phyloP scores from a whole-genome alignment of 2,113 vertebrate genomes.

The Tupaia tana region DNA sequence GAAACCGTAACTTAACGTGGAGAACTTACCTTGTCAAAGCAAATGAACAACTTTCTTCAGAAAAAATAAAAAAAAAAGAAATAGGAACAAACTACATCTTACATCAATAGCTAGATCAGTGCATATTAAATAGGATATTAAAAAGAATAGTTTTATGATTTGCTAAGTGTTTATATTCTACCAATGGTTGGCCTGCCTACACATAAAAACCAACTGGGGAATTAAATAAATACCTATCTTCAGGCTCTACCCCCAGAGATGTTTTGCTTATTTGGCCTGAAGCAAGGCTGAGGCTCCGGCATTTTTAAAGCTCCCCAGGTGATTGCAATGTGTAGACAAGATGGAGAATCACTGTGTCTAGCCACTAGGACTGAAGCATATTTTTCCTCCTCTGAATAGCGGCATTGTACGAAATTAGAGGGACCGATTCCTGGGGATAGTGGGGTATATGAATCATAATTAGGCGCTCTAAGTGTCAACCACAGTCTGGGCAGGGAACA shows the following conservation, averaged over 20 bases:
- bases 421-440: slow-evolving; percentile 50
- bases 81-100: neutral
- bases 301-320: slow-evolving; percentile 34
- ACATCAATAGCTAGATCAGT: neutral
- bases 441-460: slow-evolving; percentile 74
- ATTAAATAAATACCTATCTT: slow-evolving; percentile 22
- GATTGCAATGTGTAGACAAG: slow-evolving; percentile 31
- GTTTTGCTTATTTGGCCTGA: slow-evolving; percentile 23
- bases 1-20: neutral
- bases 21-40: slow-evolving; percentile 10
- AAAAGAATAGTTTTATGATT: slow-evolving; percentile 20
- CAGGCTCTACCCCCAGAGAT: neutral
- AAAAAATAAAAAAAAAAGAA: neutral
- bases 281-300: neutral
- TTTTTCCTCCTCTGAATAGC: slow-evolving; percentile 68
- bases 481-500: slow-evolving; percentile 49
- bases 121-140: neutral
- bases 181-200: neutral
- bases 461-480: slow-evolving; percentile 63
- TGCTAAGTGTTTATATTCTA: slow-evolving; percentile 12
- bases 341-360: slow-evolving; percentile 41
- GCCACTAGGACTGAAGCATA: neutral
- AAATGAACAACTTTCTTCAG: slow-evolving; percentile 15
- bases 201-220: slow-evolving; percentile 20
- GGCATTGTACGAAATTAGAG: slow-evolving; percentile 50